A percentile compares a stretch with the other conserved stretches of the same genome.
Evolutionary conservation across 2,797 vertebrate species (phyloP).

Genomic region (Manis javanica): DNA sequence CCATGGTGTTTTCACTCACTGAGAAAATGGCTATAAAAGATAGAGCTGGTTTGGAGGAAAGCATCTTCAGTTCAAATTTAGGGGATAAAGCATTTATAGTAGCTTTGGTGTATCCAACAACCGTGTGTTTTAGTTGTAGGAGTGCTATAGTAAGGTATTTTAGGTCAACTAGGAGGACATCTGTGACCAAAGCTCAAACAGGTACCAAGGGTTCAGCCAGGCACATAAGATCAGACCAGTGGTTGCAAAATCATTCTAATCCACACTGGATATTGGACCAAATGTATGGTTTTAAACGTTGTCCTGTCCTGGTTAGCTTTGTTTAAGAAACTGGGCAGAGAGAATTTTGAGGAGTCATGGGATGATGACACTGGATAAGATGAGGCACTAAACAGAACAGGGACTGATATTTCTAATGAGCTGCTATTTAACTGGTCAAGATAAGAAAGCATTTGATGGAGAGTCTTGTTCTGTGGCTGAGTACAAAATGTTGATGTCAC

Average conservation of each 20-base stretch:
- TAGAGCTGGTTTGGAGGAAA: not conserved
- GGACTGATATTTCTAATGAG: not conserved
- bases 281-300: not conserved
- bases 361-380: not conserved
- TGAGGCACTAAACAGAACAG: not conserved
- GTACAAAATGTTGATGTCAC: not conserved
- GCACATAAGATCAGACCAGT: not conserved
- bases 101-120: not conserved
- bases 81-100: not conserved
- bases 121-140: not conserved
- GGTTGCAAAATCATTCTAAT: not conserved
- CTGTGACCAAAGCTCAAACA: not conserved
- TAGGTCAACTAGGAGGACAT: not conserved
- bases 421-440: not conserved
- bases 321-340: not conserved
- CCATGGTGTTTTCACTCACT: not conserved
- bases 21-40: not conserved
- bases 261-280: not conserved
- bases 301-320: not conserved
- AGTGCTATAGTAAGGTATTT: not conserved
- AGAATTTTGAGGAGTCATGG: not conserved
- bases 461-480: not conserved
- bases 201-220: not conserved
- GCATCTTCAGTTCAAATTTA: not conserved
- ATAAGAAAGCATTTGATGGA: not conserved